These are phyloP conservation scores for Oscheius sp. DNA, from an alignment of 2,888 invertebrate species.

Conservation along the genomic window DNA sequence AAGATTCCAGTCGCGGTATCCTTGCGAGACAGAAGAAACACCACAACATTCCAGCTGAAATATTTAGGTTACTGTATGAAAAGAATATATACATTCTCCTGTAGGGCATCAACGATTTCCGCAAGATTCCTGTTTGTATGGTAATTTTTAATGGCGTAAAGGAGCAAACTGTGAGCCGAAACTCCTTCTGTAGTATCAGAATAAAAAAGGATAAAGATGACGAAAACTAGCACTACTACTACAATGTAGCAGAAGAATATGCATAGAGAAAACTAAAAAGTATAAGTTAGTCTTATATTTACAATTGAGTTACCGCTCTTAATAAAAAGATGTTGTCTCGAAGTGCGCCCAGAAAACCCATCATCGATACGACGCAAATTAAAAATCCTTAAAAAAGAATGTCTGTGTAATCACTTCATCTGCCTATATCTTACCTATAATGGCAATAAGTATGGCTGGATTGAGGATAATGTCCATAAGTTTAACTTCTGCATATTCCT, in stretches of 20 bases:
- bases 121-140: conserved; percentile 71
- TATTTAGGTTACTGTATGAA: neutral
- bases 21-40: conserved; percentile 71
- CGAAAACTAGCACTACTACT: conserved; percentile 67
- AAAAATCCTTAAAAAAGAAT: conserved; percentile 52
- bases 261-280: conserved; percentile 69
- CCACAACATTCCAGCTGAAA: conserved; percentile 76
- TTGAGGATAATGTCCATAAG: conserved; percentile 68
- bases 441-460: conserved; percentile 65
- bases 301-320: conserved; percentile 65
- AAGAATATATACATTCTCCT: conserved; percentile 64
- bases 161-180: conserved; percentile 68
- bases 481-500: conserved; percentile 69
- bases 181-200: conserved; percentile 67
- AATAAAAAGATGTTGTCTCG: conserved; percentile 71
- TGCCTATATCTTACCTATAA: conserved; percentile 43
- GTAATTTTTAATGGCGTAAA: conserved; percentile 68
- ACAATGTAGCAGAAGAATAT: conserved; percentile 70
- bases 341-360: conserved; percentile 70
- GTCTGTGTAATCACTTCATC: too few species aligned
- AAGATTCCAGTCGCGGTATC: conserved; percentile 75
- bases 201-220: conserved; percentile 72
- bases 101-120: conserved; percentile 72
- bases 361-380: conserved; percentile 65
- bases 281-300: neutral